Percentiles rank a stretch among this genome's conserved stretches.
phyloP scores from a whole-genome alignment of 2,113 vertebrate genomes.

The Macquaria ambigua region DNA sequence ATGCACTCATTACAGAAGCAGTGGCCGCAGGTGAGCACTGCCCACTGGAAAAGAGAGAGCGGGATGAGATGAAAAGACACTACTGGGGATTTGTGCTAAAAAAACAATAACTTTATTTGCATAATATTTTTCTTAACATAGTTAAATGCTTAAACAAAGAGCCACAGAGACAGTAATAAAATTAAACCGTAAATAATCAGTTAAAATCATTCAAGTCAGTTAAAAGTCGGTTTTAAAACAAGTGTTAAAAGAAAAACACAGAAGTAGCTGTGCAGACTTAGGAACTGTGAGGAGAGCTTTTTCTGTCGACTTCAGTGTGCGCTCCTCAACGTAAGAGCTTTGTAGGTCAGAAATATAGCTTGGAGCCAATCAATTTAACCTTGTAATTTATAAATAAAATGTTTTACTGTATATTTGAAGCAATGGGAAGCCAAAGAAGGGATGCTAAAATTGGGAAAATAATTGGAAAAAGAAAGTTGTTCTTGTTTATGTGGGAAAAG shows the following conservation, averaged over 20 bases:
- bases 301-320: neutral
- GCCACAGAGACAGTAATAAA: neutral
- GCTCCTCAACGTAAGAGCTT: no score
- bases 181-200: neutral
- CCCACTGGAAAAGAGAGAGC: slow-evolving; percentile 87
- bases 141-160: neutral
- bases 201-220: neutral
- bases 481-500: no score
- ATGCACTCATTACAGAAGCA: slow-evolving; percentile 98
- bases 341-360: neutral
- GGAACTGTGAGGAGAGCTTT: neutral
- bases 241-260: no score
- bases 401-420: neutral
- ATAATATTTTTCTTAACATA: neutral
- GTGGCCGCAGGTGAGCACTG: slow-evolving; percentile 96
- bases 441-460: no score
- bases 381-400: no score
- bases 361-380: no score
- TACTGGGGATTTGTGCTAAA: no score
- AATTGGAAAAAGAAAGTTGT: no score
- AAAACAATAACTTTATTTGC: neutral
- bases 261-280: no score
- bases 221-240: neutral
- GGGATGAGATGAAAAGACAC: neutral
- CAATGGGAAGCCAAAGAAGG: neutral